Evolutionary conservation across 2,797 vertebrate genomes (phyloP), one percentile per base, ranked within the genome.

Genomic region (Scleropages formosus): DNA sequence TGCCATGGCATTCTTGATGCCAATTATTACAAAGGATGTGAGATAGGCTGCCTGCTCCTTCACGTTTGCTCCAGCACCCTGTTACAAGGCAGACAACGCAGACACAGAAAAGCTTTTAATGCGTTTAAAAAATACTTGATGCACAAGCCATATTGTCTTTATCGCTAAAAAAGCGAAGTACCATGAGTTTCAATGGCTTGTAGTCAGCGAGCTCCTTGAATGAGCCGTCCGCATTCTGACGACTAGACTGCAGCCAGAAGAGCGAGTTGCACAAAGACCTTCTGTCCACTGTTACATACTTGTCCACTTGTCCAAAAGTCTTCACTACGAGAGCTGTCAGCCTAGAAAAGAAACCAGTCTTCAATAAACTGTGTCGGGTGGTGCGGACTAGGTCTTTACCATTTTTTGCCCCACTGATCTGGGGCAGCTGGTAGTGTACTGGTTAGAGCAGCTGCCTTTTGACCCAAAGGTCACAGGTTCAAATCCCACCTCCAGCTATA

Each of bases 1-100:
- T 44, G 84, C 78, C 0, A 89, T 85, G 0, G 91, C 86, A 68
- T 84, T 91, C 76, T 84, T 81, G 60, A 98, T 87, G 8, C 93
- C 94, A 68, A 98, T 94, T 60, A 95, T 20, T 26, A 88, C 87
- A 78, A 95, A 95, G 39, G 96, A 95, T 4, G 96, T 97, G 65
- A 98, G 87, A 74, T 91, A 96, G 8, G 95, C 87, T 0, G 88
- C 70, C 4, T 85, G 89, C 62, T 97, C 94, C 39, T 81, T 69
- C 0, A 83, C 67, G 1, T 81, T 27, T 0, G 60, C 51, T 4
- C 84, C 88, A 0, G 67, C 84, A 0, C 79, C 83, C 91, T 93
- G 81, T 65, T 78, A 72, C 22, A 49, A 7, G 59, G 47, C 60
- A 53, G 15, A 13, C 44, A 74, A 15, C 22, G 24, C 4, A 66